Percentiles rank a stretch among this genome's conserved stretches.
Evolutionary conservation across 2,888 invertebrate genomes (phyloP).

Genomic region (Eupithecia subumbrata): DNA sequence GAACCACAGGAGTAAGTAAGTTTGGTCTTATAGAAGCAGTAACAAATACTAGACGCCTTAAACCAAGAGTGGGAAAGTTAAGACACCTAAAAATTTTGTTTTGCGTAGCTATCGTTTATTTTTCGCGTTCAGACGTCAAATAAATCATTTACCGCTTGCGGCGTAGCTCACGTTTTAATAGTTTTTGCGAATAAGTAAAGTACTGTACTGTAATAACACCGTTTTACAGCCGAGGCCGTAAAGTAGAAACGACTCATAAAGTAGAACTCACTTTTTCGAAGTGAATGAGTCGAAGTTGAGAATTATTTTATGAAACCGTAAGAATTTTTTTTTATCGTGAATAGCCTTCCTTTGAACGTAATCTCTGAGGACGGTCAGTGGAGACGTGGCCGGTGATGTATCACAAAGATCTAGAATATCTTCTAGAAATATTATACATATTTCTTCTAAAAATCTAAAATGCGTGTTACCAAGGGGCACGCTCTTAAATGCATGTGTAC

Average conservation of each 20-base stretch:
- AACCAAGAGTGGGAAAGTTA: background rate
- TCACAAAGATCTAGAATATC: background rate
- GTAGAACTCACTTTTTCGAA: background rate
- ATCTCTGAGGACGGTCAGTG: background rate
- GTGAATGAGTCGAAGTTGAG: background rate
- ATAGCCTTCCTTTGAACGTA: background rate
- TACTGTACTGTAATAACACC: background rate
- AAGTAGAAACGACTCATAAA: conserved; percentile 1
- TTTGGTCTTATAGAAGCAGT: background rate
- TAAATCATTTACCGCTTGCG: background rate
- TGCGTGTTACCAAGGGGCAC: background rate
- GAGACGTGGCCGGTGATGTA: background rate
- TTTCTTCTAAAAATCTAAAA: background rate
- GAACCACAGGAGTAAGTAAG: background rate
- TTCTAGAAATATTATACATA: no score
- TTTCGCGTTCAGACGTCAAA: background rate
- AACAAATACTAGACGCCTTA: no score
- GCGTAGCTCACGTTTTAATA: background rate
- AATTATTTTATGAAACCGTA: background rate
- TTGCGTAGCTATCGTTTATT: background rate
- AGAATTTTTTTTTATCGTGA: no score
- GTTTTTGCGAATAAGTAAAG: conserved; percentile 2
- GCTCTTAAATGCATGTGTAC: background rate
- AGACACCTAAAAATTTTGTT: background rate
- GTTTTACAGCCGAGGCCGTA: background rate